These are phyloP conservation scores for Amphiprion percula DNA, from an alignment of 2,113 vertebrate genomes.

Conservation along the genomic window DNA sequence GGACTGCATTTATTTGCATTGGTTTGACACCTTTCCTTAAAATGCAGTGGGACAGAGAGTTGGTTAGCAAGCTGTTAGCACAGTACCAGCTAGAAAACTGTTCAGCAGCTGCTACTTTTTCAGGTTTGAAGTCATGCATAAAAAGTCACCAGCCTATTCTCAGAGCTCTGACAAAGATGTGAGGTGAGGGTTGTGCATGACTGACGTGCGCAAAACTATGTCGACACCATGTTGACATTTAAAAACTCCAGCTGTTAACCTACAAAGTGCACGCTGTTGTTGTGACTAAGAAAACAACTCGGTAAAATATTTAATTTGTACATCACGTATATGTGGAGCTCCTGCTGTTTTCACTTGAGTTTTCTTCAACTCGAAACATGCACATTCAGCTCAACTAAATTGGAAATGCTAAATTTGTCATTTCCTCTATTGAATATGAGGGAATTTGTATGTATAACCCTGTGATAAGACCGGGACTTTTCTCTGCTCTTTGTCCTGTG, in stretches of 20 bases:
- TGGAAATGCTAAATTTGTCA: background rate
- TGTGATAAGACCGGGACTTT: background rate
- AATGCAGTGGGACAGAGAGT: background rate
- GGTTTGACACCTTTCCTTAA: background rate
- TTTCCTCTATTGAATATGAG: background rate
- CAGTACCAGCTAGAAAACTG: background rate
- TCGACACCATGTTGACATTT: constrained; percentile 12
- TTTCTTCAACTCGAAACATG: background rate
- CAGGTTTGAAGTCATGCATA: background rate
- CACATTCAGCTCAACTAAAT: background rate
- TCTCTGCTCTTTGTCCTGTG: background rate
- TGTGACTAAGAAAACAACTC: background rate
- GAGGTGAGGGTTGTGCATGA: background rate
- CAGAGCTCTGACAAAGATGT: background rate
- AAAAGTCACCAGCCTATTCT: background rate
- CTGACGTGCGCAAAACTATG: constrained; percentile 3
- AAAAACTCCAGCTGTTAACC: background rate
- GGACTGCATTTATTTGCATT: background rate
- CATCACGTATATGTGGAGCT: background rate
- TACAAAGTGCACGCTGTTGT: background rate
- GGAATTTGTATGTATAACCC: background rate
- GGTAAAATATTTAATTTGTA: constrained; percentile 10
- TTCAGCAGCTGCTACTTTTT: background rate
- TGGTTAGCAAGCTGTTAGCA: background rate
- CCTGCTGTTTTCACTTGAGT: background rate